phyloP scores from a whole-genome alignment of 2,797 vertebrate genomes.

The Gymnoscopelus microlampas region DNA sequence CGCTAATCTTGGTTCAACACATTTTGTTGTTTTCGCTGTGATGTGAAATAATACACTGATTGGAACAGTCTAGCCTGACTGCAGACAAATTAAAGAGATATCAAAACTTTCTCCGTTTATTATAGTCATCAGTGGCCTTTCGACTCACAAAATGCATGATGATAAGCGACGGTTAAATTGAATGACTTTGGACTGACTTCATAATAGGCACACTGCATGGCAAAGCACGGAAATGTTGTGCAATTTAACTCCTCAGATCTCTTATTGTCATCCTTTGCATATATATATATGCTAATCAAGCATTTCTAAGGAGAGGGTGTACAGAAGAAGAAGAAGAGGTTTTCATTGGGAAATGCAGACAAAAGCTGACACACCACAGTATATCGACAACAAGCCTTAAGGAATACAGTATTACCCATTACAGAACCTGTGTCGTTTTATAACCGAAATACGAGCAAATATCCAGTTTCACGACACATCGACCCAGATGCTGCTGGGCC shows the following conservation, averaged over 20 bases:
- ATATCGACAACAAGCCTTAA: not conserved
- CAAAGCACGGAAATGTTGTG: conserved; percentile 69
- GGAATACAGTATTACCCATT: conserved; percentile 11
- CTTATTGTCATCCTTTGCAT: conserved; percentile 77
- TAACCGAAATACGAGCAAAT: too few relatives aligned
- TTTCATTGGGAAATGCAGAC: conserved; percentile 47
- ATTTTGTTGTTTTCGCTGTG: conserved; percentile 43
- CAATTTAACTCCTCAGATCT: conserved; percentile 77
- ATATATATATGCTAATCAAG: conserved; percentile 73
- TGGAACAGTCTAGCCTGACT: too few relatives aligned
- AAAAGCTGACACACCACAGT: conserved; percentile 7
- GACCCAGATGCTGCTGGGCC: not conserved
- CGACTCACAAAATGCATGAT: conserved; percentile 67
- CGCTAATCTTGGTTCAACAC: conserved; percentile 51
- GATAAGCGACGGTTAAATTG: conserved; percentile 58
- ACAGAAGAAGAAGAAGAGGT: conserved; percentile 19
- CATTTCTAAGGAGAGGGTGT: conserved; percentile 53
- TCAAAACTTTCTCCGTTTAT: conserved; percentile 54
- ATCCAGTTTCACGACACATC: too few relatives aligned
- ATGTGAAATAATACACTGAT: not conserved
- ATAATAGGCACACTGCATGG: conserved; percentile 52
- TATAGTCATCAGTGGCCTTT: conserved; percentile 42
- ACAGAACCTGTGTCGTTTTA: too few relatives aligned
- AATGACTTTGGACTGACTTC: conserved; percentile 60
- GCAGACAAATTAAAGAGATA: conserved; percentile 28